phyloP scores from a whole-genome alignment of 92 coral and sea anemone species.

The Scolanthus callimorphus region DNA sequence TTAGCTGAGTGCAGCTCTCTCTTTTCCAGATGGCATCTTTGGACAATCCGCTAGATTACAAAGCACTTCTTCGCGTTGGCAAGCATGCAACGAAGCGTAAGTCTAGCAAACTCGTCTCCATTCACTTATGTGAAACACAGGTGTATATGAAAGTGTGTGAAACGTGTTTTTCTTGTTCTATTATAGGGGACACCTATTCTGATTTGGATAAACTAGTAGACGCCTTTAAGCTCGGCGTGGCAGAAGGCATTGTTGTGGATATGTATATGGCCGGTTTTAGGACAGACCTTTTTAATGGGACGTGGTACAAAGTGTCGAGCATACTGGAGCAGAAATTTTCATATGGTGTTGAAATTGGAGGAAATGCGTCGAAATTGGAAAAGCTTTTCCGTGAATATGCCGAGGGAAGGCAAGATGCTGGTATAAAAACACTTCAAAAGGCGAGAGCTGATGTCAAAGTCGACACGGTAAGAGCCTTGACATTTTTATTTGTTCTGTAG shows the following conservation, averaged over 20 bases:
- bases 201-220: constrained; percentile 37
- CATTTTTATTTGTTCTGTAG: too few relatives aligned
- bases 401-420: constrained; percentile 20
- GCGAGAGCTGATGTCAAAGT: constrained; percentile 34
- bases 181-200: too few relatives aligned
- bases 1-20: too few relatives aligned
- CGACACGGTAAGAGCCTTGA: constrained; percentile 24
- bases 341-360: constrained; percentile 54
- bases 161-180: too few relatives aligned
- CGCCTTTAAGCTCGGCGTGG: constrained; percentile 38
- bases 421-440: constrained; percentile 39
- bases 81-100: constrained; percentile 24
- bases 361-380: constrained; percentile 48
- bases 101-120: constrained; percentile 1
- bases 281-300: constrained; percentile 51
- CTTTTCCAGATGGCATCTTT: constrained; percentile 24
- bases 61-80: constrained; percentile 20
- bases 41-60: constrained; percentile 26
- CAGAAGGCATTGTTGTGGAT: constrained; percentile 72
- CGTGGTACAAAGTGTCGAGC: constrained; percentile 54
- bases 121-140: neutral
- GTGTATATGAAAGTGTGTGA: too few relatives aligned
- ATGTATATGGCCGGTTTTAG: constrained; percentile 65
- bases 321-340: constrained; percentile 45
- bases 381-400: constrained; percentile 44